These are phyloP conservation scores for Cetonia aurata DNA, from an alignment of 2,888 invertebrate species.

Conservation along the genomic window DNA sequence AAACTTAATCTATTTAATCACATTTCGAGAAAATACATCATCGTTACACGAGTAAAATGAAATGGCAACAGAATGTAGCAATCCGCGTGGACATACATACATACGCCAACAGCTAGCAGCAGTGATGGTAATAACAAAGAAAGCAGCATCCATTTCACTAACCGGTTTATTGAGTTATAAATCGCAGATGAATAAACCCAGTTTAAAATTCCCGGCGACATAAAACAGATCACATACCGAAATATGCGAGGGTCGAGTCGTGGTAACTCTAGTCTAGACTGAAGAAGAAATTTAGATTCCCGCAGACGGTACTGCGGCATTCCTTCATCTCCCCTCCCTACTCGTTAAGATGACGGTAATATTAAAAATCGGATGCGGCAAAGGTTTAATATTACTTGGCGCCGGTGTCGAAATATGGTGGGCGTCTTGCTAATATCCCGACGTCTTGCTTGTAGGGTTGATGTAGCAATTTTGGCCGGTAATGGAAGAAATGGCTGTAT, in stretches of 20 bases:
- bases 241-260: slow-evolving; percentile 44
- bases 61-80: too few relatives aligned
- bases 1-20: too few relatives aligned
- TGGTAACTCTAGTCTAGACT: slow-evolving; percentile 26
- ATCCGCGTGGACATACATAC: too few relatives aligned
- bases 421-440: too few relatives aligned
- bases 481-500: too few relatives aligned
- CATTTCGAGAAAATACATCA: too few relatives aligned
- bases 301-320: slow-evolving; percentile 18
- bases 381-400: too few relatives aligned
- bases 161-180: slow-evolving; percentile 42
- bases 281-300: slow-evolving; percentile 35
- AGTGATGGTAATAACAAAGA: slow-evolving; percentile 6
- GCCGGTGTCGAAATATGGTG: too few relatives aligned
- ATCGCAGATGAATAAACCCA: slow-evolving; percentile 40
- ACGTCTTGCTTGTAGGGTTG: too few relatives aligned
- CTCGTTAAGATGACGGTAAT: slow-evolving; percentile 23
- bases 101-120: too few relatives aligned
- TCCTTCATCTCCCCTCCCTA: neutral
- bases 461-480: too few relatives aligned
- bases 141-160: slow-evolving; percentile 27
- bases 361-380: slow-evolving; percentile 28
- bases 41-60: too few relatives aligned
- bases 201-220: slow-evolving; percentile 40
- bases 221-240: slow-evolving; percentile 43